Evolutionary conservation across 2,888 invertebrate genomes (phyloP), one percentile per base, ranked within the genome.

Genomic region (Anticlea derivata): DNA sequence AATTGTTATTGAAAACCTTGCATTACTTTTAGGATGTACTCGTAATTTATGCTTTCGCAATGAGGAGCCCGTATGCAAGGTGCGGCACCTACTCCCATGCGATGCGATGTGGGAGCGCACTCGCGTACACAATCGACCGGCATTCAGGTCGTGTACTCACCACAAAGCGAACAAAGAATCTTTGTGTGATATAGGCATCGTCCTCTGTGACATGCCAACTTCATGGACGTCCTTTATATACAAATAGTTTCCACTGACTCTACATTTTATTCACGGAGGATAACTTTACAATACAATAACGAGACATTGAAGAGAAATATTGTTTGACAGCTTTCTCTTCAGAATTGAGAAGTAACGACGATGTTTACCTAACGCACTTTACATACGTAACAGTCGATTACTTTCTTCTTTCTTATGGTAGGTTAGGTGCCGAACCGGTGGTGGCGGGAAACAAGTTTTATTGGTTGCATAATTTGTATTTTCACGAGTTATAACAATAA

Each of bases 161-260:
- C 59, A 84, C 78, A 83, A 83, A 73, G 73, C 67, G 59, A 75
- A 84, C 82, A 86, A 83, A 78, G 72, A 75, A 75, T 73, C 72
- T 82, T 84, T 84, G 70, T 75, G 47, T 37, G 26, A 12, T 50
- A 35, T 41, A 54, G 48, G 33, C 30, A 53, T 50, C 33, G 39
- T 41, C 29, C 29, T 50, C 50, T 47, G 40, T 38, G 46, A 47
- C 43, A 50, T 31, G 26, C 35, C 30, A 10, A 51, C 54, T 47
- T 50, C 58, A 55, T 52, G 46, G 52, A 58, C 52, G 49, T 59
- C 57, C 48, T 51, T 55, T 33, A 34, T 48, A 41, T 37, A 35
- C 39, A 45, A 34, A 48, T 40, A 56, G 34, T 34, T 49, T 31
- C 41, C 45, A 38, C 30, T 46, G 41, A 34, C 39, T 34, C 27